These are phyloP conservation scores for Iguana delicatissima DNA, from an alignment of 2,797 vertebrate genomes.

Conservation along the genomic window DNA sequence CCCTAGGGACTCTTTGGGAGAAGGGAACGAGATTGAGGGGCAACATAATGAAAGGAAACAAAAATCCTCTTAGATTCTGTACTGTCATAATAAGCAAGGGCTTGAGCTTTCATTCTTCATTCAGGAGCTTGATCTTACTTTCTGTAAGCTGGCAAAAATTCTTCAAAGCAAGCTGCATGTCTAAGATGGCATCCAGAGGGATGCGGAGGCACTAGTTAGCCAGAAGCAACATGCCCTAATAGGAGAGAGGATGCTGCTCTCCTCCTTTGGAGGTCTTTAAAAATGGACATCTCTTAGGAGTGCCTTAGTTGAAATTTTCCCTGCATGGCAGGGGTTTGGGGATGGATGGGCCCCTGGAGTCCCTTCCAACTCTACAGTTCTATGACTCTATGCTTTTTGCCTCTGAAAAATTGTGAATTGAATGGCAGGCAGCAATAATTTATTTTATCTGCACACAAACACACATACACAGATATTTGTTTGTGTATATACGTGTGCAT, in stretches of 20 bases:
- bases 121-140: neutral
- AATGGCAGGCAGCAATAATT: neutral
- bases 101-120: neutral
- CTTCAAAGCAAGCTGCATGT: neutral
- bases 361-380: too few species aligned
- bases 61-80: constrained; percentile 6
- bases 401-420: neutral
- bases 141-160: neutral
- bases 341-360: too few species aligned
- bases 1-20: neutral
- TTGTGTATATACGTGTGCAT: too few species aligned
- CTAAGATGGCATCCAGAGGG: neutral
- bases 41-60: neutral
- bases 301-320: too few species aligned
- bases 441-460: neutral
- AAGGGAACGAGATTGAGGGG: neutral
- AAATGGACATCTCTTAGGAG: too few species aligned
- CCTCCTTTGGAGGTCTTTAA: too few species aligned
- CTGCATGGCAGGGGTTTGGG: too few species aligned
- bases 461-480: neutral
- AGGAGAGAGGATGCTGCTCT: neutral
- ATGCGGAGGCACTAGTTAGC: neutral
- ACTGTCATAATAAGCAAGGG: neutral
- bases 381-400: too few species aligned
- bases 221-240: neutral